Conservation (phyloP, 2,888 invertebrate species). For the Altica lythri region DNA sequence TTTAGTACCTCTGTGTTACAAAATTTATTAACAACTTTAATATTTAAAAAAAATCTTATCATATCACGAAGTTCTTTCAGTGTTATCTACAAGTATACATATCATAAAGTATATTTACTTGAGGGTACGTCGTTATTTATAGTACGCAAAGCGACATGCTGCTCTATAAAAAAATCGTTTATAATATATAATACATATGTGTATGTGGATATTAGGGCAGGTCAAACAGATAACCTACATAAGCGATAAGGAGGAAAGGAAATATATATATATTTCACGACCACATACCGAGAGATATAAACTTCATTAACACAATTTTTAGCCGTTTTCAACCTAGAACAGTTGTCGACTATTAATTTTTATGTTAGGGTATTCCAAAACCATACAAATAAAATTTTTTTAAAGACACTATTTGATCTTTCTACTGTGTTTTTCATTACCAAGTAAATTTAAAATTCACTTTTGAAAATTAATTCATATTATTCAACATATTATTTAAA, state of each 20-base stretch:
- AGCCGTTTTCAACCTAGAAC: no score
- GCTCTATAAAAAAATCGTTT: background rate
- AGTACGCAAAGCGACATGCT: background rate
- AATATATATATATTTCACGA: background rate
- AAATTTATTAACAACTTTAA: no score
- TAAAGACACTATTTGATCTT: no score
- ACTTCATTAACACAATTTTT: no score
- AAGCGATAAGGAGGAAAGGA: background rate
- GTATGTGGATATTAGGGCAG: background rate
- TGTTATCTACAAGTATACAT: background rate
- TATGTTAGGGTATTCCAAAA: no score
- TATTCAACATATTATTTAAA: no score
- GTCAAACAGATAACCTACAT: conserved; percentile 2
- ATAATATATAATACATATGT: background rate
- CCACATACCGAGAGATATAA: background rate
- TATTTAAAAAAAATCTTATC: background rate
- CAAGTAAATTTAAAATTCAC: no score
- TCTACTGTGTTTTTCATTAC: no score
- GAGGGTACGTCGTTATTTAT: background rate
- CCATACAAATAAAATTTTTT: no score
- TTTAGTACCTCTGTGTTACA: no score
- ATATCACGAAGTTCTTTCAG: background rate
- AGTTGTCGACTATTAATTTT: no score
- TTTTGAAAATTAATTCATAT: no score
- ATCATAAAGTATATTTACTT: conserved; percentile 1